Conservation (phyloP, 2,888 invertebrate species). For the Portevinia maculata region DNA sequence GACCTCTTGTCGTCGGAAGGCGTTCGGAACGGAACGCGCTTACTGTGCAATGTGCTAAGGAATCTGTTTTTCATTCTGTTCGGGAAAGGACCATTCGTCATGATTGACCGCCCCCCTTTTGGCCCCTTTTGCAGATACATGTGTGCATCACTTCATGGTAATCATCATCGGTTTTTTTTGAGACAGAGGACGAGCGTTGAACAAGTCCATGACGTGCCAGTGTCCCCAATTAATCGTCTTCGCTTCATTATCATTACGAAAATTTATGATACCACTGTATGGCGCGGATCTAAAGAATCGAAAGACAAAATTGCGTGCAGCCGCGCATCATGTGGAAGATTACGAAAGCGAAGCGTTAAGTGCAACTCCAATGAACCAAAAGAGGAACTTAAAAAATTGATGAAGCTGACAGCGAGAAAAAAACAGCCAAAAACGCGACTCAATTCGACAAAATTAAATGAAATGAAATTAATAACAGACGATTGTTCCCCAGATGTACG, state of each 20-base stretch:
- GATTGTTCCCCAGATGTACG: constrained; percentile 53
- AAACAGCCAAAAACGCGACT: constrained; percentile 16
- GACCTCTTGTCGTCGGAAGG: constrained; percentile 50
- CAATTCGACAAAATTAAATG: constrained; percentile 61
- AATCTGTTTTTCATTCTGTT: constrained; percentile 49
- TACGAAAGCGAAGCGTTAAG: constrained; percentile 66
- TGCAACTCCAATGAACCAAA: constrained; percentile 64
- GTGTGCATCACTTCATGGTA: constrained; percentile 36
- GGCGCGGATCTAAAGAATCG: constrained; percentile 8
- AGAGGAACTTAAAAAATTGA: constrained; percentile 60
- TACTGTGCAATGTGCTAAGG: constrained; percentile 34
- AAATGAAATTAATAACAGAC: constrained; percentile 67
- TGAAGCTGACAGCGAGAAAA: constrained; percentile 47
- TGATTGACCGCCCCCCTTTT: constrained; percentile 20
- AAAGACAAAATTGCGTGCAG: constrained; percentile 63
- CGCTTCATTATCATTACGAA: constrained; percentile 72
- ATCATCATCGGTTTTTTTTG: constrained; percentile 29
- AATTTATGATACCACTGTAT: constrained; percentile 60
- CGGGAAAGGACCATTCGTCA: constrained; percentile 22
- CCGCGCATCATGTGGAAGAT: constrained; percentile 63
- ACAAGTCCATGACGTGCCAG: constrained; percentile 32
- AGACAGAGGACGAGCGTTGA: constrained; percentile 17
- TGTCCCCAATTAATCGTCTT: constrained; percentile 72
- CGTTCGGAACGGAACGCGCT: constrained; percentile 13
- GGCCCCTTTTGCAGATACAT: constrained; percentile 1